A percentile compares a stretch with the other conserved stretches of the same genome.
phyloP scores from a whole-genome alignment of 2,113 vertebrate genomes.

The Greenwoodochromis staneri region DNA sequence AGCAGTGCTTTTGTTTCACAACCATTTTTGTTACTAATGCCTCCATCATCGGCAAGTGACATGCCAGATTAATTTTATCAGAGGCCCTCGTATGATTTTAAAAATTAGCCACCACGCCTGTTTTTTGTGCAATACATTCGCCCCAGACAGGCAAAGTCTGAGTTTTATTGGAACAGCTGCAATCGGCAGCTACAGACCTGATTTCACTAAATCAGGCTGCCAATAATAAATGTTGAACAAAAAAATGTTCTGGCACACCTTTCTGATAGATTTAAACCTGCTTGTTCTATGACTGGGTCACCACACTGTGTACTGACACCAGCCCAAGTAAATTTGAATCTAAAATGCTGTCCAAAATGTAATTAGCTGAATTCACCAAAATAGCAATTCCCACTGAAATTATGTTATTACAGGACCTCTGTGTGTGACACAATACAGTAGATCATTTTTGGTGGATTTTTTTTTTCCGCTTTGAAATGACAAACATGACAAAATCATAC shows the following conservation, averaged over 20 bases:
- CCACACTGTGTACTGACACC: not conserved
- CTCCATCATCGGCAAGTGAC: not conserved
- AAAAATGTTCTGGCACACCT: not conserved
- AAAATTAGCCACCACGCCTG: not conserved
- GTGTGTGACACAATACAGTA: not conserved
- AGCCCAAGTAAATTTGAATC: not conserved
- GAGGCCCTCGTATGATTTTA: not conserved
- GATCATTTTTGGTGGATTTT: not conserved
- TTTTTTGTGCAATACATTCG: not conserved
- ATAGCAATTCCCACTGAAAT: not conserved
- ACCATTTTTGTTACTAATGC: not conserved
- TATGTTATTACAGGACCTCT: not conserved
- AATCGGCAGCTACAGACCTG: not conserved
- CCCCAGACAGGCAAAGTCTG: not conserved
- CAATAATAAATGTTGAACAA: not conserved
- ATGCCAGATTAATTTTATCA: not conserved
- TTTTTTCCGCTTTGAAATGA: not conserved
- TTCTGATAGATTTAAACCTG: not conserved
- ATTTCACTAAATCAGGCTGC: not conserved
- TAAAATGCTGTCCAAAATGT: not conserved
- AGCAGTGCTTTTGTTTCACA: not conserved
- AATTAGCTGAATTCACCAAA: not conserved
- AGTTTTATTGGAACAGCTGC: not conserved
- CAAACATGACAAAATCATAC: not conserved
- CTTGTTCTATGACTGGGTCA: not conserved